Conservation (phyloP, 2,797 vertebrate species). For the Urophycis tenuis region DNA sequence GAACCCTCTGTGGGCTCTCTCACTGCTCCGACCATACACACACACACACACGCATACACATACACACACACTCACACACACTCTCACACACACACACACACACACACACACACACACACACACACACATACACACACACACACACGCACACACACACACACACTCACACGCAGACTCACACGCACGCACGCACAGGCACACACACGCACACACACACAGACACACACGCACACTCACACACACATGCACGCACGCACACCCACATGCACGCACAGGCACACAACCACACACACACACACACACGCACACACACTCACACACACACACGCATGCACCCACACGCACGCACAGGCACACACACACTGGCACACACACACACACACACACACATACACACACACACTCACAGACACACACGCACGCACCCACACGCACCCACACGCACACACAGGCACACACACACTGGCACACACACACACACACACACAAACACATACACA, state of each 20-base stretch:
- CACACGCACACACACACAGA: not conserved
- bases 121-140: slow-evolving; percentile 13
- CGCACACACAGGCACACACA: slow-evolving; percentile 2
- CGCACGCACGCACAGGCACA: not conserved
- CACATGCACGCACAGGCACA: slow-evolving; percentile 6
- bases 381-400: slow-evolving; percentile 4
- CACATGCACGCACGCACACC: slow-evolving; percentile 11
- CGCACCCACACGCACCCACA: not conserved
- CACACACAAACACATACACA: not conserved
- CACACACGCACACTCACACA: not conserved
- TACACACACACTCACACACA: not conserved
- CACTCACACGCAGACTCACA: not conserved
- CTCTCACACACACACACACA: not conserved
- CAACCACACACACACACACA: not conserved
- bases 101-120: not conserved
- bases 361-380: slow-evolving; percentile 13
- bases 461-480: not conserved
- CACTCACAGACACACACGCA: slow-evolving; percentile 6
- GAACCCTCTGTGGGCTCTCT: not conserved
- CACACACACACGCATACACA: not conserved
- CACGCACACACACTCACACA: not conserved
- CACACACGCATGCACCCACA: not conserved
- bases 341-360: not conserved
- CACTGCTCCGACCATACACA: slow-evolving; percentile 20
- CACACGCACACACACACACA: slow-evolving; percentile 1